A percentile compares a stretch with the other conserved stretches of the same genome.
Conservation (phyloP, 2,888 invertebrate species). For the Strigamia maritima region DNA sequence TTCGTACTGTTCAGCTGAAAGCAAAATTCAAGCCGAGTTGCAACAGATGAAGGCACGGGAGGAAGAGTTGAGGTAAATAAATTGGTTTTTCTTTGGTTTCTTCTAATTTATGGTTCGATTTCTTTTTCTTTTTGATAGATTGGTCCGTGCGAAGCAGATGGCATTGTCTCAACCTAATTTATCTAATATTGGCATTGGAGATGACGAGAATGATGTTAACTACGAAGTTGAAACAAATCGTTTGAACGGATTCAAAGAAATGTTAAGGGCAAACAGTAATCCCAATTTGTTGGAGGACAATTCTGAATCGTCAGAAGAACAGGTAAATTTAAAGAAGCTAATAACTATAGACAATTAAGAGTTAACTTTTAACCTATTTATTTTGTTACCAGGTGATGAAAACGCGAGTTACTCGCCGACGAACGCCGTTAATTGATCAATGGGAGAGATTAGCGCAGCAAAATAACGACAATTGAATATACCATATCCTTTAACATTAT, state of each 20-base stretch:
- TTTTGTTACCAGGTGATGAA: background rate
- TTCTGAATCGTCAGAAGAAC: conserved; percentile 1
- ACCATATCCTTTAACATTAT: background rate
- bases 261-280: conserved; percentile 48
- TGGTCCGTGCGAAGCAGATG: conserved; percentile 60
- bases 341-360: background rate
- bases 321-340: conserved; percentile 5
- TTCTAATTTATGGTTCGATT: background rate
- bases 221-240: background rate
- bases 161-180: conserved; percentile 64
- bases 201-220: conserved; percentile 50
- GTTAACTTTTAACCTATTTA: background rate
- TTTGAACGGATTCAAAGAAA: conserved; percentile 37
- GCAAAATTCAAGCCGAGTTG: conserved; percentile 81
- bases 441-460: background rate
- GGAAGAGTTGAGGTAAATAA: conserved; percentile 66
- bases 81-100: background rate
- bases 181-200: conserved; percentile 58
- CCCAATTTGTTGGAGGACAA: conserved; percentile 49
- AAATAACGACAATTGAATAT: background rate
- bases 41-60: conserved; percentile 79
- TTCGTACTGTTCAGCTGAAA: conserved; percentile 79
- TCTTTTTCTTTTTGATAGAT: conserved; percentile 48
- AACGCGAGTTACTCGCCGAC: background rate
- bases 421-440: background rate